Percentiles rank a stretch among this genome's conserved stretches.
Evolutionary conservation across 2,888 invertebrate genomes (phyloP).

Genomic region (Drosophila tripunctata): DNA sequence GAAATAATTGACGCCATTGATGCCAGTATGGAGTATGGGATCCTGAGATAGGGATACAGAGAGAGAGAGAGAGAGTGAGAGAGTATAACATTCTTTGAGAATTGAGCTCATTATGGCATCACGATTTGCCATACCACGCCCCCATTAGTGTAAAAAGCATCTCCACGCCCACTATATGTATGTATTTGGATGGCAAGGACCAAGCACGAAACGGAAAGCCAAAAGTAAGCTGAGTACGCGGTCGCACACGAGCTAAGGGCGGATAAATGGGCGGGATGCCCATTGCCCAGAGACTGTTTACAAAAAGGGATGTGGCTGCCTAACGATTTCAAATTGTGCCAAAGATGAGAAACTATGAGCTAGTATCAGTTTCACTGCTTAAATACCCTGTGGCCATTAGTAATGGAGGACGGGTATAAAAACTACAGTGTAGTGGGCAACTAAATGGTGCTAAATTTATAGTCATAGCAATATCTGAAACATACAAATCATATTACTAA

Average conservation of each 20-base stretch:
- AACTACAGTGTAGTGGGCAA: not conserved
- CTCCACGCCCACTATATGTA: conserved; percentile 58
- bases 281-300: conserved; percentile 20
- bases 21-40: conserved; percentile 47
- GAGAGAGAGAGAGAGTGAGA: not conserved
- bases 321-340: conserved; percentile 70
- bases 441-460: no score
- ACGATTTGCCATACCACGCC: conserved; percentile 69
- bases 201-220: conserved; percentile 41
- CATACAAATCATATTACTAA: no score
- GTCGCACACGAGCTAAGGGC: conserved; percentile 3
- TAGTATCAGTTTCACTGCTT: not conserved
- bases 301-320: conserved; percentile 37
- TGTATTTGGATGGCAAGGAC: conserved; percentile 8
- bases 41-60: conserved; percentile 10
- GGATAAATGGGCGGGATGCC: conserved; percentile 38
- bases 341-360: conserved; percentile 66
- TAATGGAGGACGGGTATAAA: not conserved
- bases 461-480: no score
- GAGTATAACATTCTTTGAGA: conserved; percentile 73
- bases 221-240: conserved; percentile 21
- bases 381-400: not conserved
- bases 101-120: conserved; percentile 80
- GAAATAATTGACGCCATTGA: conserved; percentile 83
- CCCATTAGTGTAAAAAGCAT: conserved; percentile 76